Conservation (phyloP, 2,113 vertebrate genomes). For the Ciconia boyciana region DNA sequence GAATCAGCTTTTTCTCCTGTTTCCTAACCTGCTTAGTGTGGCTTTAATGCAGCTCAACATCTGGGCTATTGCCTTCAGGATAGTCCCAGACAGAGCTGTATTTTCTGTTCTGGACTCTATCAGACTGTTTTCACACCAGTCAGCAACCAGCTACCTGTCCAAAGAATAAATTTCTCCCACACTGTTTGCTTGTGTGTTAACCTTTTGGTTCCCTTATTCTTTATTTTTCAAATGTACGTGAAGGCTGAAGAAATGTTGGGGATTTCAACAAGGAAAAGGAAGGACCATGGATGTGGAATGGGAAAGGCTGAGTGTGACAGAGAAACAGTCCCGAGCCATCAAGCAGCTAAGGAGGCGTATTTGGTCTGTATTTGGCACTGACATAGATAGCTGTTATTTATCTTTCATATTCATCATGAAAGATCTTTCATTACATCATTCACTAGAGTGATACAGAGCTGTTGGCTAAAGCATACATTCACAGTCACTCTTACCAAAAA, state of each 20-base stretch:
- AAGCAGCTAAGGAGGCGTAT: background rate
- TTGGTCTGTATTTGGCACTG: background rate
- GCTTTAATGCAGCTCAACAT: background rate
- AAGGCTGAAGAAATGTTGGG: background rate
- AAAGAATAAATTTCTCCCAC: background rate
- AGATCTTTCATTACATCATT: background rate
- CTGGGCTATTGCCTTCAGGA: background rate
- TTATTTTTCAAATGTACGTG: background rate
- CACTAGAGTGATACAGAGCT: background rate
- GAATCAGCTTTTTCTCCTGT: background rate
- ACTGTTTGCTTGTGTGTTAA: background rate
- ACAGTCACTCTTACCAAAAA: background rate
- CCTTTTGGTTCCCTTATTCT: background rate
- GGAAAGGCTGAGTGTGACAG: background rate
- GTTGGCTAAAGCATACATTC: background rate
- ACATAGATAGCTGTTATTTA: background rate
- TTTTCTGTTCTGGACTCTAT: background rate
- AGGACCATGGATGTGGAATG: background rate
- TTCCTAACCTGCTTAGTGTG: background rate
- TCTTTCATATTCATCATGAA: background rate
- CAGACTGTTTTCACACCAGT: background rate
- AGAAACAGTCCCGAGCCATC: background rate
- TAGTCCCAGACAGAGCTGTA: background rate
- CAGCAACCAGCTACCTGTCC: background rate
- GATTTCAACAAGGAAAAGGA: background rate